A percentile compares a stretch with the other conserved stretches of the same genome.
These are phyloP conservation scores for Anthonomus grandis DNA, from an alignment of 1,140 invertebrate genomes.

Conservation along the genomic window DNA sequence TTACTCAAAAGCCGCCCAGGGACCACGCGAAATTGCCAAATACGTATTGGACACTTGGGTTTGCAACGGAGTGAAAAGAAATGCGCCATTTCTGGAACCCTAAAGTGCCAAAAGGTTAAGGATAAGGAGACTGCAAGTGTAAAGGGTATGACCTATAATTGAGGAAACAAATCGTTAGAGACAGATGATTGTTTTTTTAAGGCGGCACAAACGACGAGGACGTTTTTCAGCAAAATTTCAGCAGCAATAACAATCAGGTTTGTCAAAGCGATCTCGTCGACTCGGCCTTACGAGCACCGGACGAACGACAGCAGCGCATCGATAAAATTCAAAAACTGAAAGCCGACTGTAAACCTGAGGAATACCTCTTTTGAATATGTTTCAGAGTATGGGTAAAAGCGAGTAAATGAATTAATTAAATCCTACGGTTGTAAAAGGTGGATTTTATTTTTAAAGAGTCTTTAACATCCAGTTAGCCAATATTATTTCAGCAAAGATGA, in stretches of 20 bases:
- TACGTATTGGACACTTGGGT: constrained; percentile 37
- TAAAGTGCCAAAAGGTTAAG: constrained; percentile 43
- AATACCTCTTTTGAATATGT: too few relatives aligned
- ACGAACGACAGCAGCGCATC: constrained; percentile 62
- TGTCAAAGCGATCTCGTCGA: constrained; percentile 66
- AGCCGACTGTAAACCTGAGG: constrained; percentile 77
- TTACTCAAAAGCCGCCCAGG: constrained; percentile 63
- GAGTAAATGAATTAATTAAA: too few relatives aligned
- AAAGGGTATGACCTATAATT: constrained; percentile 24
- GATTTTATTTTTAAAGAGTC: too few relatives aligned
- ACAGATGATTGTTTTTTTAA: constrained; percentile 18
- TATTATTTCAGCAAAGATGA: too few relatives aligned
- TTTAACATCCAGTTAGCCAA: too few relatives aligned
- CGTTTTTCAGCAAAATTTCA: constrained; percentile 43
- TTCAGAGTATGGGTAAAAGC: too few relatives aligned
- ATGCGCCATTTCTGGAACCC: too few relatives aligned
- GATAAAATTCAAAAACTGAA: constrained; percentile 68
- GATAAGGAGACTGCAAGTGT: constrained; percentile 31
- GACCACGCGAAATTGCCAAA: constrained; percentile 43
- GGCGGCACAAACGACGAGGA: constrained; percentile 37
- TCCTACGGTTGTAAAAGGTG: too few relatives aligned
- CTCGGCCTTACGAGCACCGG: constrained; percentile 61
- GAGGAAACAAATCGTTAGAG: constrained; percentile 1
- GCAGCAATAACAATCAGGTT: constrained; percentile 47
- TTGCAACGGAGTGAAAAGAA: constrained; percentile 21